phyloP scores from a whole-genome alignment of 2,888 invertebrate genomes.

The Eupsilia transversa region DNA sequence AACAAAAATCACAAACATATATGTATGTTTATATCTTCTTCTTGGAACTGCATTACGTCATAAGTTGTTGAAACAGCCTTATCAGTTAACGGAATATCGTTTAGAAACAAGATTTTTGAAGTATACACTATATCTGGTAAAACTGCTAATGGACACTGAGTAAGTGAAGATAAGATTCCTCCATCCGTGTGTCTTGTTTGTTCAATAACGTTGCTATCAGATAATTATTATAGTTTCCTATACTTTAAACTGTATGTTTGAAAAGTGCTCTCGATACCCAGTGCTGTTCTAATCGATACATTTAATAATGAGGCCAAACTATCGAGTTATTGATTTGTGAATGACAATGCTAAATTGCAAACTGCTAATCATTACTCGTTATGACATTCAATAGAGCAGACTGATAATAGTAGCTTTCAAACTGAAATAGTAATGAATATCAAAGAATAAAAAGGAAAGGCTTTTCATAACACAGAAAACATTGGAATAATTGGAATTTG shows the following conservation, averaged over 20 bases:
- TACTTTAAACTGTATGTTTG: slow-evolving; percentile 65
- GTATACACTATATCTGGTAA: slow-evolving; percentile 55
- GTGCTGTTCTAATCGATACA: slow-evolving; percentile 26
- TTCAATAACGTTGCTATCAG: slow-evolving; percentile 75
- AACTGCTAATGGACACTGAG: slow-evolving; percentile 54
- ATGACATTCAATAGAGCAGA: slow-evolving; percentile 16
- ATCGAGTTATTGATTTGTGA: slow-evolving; percentile 38
- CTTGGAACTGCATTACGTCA: slow-evolving; percentile 51
- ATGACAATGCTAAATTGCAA: slow-evolving; percentile 38
- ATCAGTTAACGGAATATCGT: slow-evolving; percentile 61
- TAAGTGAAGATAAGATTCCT: slow-evolving; percentile 70
- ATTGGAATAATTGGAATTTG: not conserved
- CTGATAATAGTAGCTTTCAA: slow-evolving; percentile 28
- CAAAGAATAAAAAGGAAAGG: not conserved
- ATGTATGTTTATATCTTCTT: slow-evolving; percentile 32
- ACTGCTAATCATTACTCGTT: slow-evolving; percentile 43
- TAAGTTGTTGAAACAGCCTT: slow-evolving; percentile 52
- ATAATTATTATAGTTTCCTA: slow-evolving; percentile 80
- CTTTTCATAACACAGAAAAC: slow-evolving; percentile 16
- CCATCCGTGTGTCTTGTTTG: slow-evolving; percentile 74
- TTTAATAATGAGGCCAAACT: slow-evolving; percentile 40
- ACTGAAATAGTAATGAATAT: slow-evolving; percentile 30
- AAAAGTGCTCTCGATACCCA: not conserved
- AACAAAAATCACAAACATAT: slow-evolving; percentile 16
- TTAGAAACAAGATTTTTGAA: slow-evolving; percentile 64